Base-by-base conservation (phyloP, 2,888 invertebrate species). In the Dicycla oo region DNA sequence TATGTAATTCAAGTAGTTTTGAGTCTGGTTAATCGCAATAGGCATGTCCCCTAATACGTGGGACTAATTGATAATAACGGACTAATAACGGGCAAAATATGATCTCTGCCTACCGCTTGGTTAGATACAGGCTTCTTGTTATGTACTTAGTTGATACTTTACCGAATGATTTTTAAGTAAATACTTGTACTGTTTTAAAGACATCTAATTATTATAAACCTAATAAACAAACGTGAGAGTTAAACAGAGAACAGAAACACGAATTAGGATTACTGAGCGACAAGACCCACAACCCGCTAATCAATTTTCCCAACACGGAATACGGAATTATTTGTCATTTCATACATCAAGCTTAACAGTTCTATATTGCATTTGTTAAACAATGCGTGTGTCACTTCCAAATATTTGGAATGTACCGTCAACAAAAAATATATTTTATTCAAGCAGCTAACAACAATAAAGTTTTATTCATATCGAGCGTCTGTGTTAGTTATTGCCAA, bases 361-460 rank as follows among this genome's bases (percentile, higher is more conserved):
- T n/a, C 6, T 49, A 30, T 20, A 43, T 34, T 51, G 30, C 34
- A 64, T 58, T 65, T 73, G 38, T 65, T 23, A 34, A 69, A 71
- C 64, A 54, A 65, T 43, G 45, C 43, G n/a, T 61, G 23, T 40
- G 58, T 20, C 56, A 58, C 43, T 11, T 23, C 51, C 53, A 62
- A 69, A 73, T 61, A 66, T 76, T 73, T 69, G 45, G 26, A 57
- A 51, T 54, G 51, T 53, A 47, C 47, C 4, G 72, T 20, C 4
- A 51, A 3, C 47, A 34, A 69, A 49, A 26, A 45, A 13, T 2
- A n/a, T n/a, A 15, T n/a, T 11, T 34, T 34, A 34, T 34, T 34
- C 6, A 34, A 6, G 34, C 34, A 34, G 34, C 34, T 34, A 34
- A 34, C 34, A 34, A 34, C 34, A 34, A 34, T 6, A 34, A 34